Evolutionary conservation across 1,140 invertebrate species (phyloP).

Genomic region (Diorhabda carinulata): DNA sequence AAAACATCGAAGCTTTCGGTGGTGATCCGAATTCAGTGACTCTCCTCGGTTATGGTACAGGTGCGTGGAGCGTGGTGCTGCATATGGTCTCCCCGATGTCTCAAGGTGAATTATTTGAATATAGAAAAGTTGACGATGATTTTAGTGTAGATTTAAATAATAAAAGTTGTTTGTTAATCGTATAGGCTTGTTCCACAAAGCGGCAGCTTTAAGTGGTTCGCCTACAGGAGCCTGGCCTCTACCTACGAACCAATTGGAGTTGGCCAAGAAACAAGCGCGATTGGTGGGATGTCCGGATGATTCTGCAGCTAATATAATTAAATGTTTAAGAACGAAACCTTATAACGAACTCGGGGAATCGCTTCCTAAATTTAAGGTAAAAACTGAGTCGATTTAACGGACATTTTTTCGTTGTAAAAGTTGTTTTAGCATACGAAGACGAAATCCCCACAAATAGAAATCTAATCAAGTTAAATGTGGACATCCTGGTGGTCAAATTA

Average conservation of each 20-base stretch:
- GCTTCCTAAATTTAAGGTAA: constrained; percentile 52
- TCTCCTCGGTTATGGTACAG: constrained; percentile 66
- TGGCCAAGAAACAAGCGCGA: constrained; percentile 65
- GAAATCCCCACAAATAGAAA: no score
- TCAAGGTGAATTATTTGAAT: constrained; percentile 41
- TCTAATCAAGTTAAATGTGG: no score
- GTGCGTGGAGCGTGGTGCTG: constrained; percentile 60
- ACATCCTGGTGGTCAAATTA: no score
- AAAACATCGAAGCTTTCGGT: constrained; percentile 69
- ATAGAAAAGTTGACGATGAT: neutral
- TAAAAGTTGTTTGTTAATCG: constrained; percentile 1
- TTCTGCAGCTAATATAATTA: constrained; percentile 54
- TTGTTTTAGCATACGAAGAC: neutral
- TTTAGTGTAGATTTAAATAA: neutral
- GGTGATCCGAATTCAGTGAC: constrained; percentile 71
- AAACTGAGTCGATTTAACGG: constrained; percentile 15
- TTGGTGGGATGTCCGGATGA: constrained; percentile 63
- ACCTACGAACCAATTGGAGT: constrained; percentile 53
- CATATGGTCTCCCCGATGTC: constrained; percentile 71
- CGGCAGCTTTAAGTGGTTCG: constrained; percentile 66
- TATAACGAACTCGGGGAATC: constrained; percentile 54
- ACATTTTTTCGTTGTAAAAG: neutral
- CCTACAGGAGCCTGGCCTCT: constrained; percentile 57
- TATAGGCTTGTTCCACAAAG: constrained; percentile 61
- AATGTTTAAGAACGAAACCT: constrained; percentile 58